phyloP scores from a whole-genome alignment of 2,888 invertebrate genomes.

The Fabriciana adippe region DNA sequence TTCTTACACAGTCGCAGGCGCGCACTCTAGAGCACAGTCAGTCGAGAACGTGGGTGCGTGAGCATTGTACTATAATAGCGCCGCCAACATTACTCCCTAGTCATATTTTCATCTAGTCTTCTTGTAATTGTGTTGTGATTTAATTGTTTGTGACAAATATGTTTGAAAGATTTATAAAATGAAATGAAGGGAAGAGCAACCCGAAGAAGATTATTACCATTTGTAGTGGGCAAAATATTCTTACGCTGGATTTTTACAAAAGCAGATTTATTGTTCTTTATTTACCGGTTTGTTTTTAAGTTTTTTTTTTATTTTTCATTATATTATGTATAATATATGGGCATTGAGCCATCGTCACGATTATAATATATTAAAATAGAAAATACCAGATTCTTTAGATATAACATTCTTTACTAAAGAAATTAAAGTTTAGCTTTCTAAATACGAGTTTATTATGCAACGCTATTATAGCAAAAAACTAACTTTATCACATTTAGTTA shows the following conservation, averaged over 20 bases:
- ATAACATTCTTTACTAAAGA: background rate
- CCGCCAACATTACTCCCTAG: constrained; percentile 5
- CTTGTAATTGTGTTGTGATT: constrained; percentile 36
- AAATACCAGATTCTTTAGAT: background rate
- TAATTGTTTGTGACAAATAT: constrained; percentile 36
- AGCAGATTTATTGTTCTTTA: constrained; percentile 83
- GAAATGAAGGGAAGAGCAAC: constrained; percentile 70
- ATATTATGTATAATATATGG: background rate
- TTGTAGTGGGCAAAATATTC: constrained; percentile 80
- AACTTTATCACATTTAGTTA: background rate
- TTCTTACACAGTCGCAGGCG: constrained; percentile 71
- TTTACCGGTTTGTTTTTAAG: constrained; percentile 82
- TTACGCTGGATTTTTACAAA: constrained; percentile 85
- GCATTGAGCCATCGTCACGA: background rate
- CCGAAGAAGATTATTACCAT: constrained; percentile 59
- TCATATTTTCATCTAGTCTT: constrained; percentile 21
- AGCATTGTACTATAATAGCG: constrained; percentile 39
- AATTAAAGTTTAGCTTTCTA: constrained; percentile 15
- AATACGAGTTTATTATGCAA: constrained; percentile 16
- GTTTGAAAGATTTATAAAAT: constrained; percentile 44
- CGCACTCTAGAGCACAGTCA: constrained; percentile 51
- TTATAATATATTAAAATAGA: background rate
- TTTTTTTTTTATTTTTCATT: constrained; percentile 1
- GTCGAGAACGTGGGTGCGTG: constrained; percentile 48
- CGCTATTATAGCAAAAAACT: background rate